Evolutionary conservation across 2,888 invertebrate species (phyloP).

Genomic region (Escarpia spicata): DNA sequence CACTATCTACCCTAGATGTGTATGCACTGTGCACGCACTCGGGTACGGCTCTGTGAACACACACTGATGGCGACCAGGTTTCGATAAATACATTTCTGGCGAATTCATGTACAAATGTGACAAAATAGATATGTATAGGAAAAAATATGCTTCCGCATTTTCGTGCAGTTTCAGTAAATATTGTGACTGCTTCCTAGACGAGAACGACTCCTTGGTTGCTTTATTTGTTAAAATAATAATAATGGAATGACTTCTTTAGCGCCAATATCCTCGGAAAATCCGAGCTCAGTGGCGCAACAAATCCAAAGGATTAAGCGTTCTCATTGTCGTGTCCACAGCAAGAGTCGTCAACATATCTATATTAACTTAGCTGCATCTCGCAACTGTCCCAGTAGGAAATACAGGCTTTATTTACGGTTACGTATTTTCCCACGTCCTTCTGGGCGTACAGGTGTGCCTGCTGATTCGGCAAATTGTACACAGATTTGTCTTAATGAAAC

Average conservation of each 20-base stretch:
- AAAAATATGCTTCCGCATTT: not conserved
- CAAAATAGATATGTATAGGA: not conserved
- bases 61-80: not conserved
- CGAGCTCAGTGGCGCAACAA: no score
- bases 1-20: not conserved
- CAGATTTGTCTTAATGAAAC: not conserved
- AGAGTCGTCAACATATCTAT: not conserved
- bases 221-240: not conserved
- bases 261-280: no score
- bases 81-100: not conserved
- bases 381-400: not conserved
- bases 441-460: not conserved
- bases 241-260: no score
- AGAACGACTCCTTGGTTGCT: not conserved
- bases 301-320: not conserved
- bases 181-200: not conserved
- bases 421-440: not conserved
- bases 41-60: not conserved
- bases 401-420: not conserved
- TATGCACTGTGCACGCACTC: not conserved
- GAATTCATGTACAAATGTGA: not conserved
- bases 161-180: not conserved
- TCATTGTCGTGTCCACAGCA: not conserved
- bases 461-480: not conserved
- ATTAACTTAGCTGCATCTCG: not conserved